Evolutionary conservation across 2,797 vertebrate genomes (phyloP).

Genomic region (Pseudomugil gertrudae): DNA sequence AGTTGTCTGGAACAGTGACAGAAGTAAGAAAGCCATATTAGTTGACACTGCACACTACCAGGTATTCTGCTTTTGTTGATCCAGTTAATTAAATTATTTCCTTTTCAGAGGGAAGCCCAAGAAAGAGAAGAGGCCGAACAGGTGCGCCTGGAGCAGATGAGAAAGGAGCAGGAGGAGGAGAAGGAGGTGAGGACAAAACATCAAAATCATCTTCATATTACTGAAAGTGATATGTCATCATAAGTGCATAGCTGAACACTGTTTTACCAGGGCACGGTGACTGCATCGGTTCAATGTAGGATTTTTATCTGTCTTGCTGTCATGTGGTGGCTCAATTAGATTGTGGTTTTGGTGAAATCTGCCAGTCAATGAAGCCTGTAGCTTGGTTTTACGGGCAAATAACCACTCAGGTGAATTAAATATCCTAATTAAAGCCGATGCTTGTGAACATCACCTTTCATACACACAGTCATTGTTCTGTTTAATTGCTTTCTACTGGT

Average conservation of each 20-base stretch:
- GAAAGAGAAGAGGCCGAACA: conserved; percentile 98
- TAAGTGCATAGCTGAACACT: conserved; percentile 8
- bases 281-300: conserved; percentile 3
- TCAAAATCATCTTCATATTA: conserved; percentile 5
- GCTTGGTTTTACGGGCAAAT: conserved; percentile 33
- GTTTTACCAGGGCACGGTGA: conserved; percentile 20
- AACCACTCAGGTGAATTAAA: conserved; percentile 48
- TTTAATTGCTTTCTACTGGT: conserved; percentile 56
- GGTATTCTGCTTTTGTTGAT: conserved; percentile 1
- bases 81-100: conserved; percentile 18
- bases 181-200: conserved; percentile 86
- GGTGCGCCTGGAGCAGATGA: conserved; percentile 93
- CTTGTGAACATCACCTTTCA: conserved; percentile 63
- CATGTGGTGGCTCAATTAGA: conserved; percentile 61
- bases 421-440: conserved; percentile 64
- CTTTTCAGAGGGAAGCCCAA: conserved; percentile 92
- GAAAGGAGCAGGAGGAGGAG: conserved; percentile 96
- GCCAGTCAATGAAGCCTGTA: conserved; percentile 40
- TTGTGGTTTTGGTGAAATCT: conserved; percentile 56
- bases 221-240: conserved; percentile 24
- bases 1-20: not conserved
- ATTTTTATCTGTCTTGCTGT: conserved; percentile 19
- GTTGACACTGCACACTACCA: not conserved
- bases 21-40: not conserved
- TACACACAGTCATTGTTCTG: conserved; percentile 73